Evolutionary conservation across 2,113 vertebrate species (phyloP).

Genomic region (Sinocyclocheilus anshuiensis): DNA sequence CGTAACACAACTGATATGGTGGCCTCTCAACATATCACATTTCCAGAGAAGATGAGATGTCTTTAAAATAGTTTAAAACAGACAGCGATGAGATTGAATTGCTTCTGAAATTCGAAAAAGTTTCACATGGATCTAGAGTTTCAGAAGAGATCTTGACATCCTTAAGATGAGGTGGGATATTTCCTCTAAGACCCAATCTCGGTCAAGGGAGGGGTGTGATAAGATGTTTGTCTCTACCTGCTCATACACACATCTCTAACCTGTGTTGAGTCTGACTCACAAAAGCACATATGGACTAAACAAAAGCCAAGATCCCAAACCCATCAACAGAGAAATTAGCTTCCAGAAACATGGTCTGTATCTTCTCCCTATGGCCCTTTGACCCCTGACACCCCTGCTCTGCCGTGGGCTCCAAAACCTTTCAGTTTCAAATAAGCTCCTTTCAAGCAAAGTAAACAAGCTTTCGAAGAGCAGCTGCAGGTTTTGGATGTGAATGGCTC

Average conservation of each 20-base stretch:
- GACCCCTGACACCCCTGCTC: conserved; percentile 52
- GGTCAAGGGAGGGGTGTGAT: not conserved
- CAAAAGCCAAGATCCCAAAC: conserved; percentile 54
- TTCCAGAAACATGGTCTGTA: conserved; percentile 52
- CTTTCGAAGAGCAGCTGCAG: conserved; percentile 64
- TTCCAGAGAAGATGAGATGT: not conserved
- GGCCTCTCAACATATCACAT: too few species aligned
- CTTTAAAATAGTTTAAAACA: not conserved
- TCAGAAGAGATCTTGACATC: not conserved
- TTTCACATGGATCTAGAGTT: not conserved
- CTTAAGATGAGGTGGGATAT: not conserved
- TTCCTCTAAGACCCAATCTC: not conserved
- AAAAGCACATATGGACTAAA: conserved; percentile 65
- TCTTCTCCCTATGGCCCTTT: conserved; percentile 5
- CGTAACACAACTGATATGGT: not conserved
- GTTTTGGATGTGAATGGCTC: conserved; percentile 11
- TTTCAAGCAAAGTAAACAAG: conserved; percentile 59
- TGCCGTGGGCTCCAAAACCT: conserved; percentile 49
- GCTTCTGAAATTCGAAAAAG: not conserved
- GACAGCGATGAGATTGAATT: not conserved
- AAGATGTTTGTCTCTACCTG: conserved; percentile 20
- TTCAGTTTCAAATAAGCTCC: conserved; percentile 69
- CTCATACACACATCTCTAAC: conserved; percentile 4
- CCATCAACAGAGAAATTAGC: conserved; percentile 42
- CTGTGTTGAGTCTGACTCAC: conserved; percentile 29